Percentiles rank a stretch among this genome's conserved stretches.
Conservation (phyloP, 2,888 invertebrate genomes). For the Erpobdella octoculata region DNA sequence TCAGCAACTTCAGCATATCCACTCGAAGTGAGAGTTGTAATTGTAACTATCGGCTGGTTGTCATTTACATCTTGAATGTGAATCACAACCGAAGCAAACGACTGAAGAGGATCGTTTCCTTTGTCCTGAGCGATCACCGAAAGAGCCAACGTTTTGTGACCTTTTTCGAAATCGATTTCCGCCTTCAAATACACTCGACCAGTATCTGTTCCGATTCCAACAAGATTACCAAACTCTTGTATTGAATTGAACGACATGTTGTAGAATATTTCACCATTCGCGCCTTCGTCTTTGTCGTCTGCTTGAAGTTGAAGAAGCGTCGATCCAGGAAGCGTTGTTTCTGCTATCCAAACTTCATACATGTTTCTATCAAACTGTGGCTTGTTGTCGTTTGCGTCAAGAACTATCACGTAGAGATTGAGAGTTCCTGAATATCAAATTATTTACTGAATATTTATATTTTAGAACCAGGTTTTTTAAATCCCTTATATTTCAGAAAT, state of each 20-base stretch:
- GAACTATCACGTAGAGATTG: slow-evolving; percentile 28
- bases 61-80: slow-evolving; percentile 36
- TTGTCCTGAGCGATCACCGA: slow-evolving; percentile 33
- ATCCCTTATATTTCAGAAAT: no score
- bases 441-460: no score
- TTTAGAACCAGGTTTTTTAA: no score
- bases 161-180: background rate
- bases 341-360: slow-evolving; percentile 31
- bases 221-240: slow-evolving; percentile 28
- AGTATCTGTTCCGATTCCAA: slow-evolving; percentile 26
- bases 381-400: slow-evolving; percentile 35
- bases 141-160: slow-evolving; percentile 15
- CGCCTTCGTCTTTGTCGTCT: slow-evolving; percentile 34
- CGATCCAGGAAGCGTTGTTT: slow-evolving; percentile 29
- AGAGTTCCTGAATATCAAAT: slow-evolving; percentile 3
- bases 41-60: slow-evolving; percentile 34
- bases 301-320: slow-evolving; percentile 33
- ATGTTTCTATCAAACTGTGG: slow-evolving; percentile 29
- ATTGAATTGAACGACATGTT: slow-evolving; percentile 28
- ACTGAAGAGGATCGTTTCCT: slow-evolving; percentile 32
- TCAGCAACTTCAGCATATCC: slow-evolving; percentile 30
- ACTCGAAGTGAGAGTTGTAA: slow-evolving; percentile 33
- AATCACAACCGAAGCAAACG: slow-evolving; percentile 32
- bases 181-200: slow-evolving; percentile 23
- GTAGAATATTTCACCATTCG: slow-evolving; percentile 36